These are phyloP conservation scores for Brachylomia viminalis DNA, from an alignment of 2,888 invertebrate genomes.

Conservation along the genomic window DNA sequence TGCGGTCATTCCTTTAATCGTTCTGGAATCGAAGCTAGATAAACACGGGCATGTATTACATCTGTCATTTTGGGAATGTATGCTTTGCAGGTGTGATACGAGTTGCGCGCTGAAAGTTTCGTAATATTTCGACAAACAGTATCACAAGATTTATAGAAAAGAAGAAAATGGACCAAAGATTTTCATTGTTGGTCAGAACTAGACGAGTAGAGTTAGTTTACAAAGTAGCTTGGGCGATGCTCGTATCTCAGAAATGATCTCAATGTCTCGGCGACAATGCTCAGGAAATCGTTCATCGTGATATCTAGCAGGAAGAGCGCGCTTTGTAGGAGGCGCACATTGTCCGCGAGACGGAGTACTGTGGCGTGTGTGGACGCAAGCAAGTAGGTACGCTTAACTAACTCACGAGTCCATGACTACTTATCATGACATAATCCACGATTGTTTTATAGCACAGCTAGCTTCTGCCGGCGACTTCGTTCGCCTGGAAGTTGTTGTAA, in stretches of 20 bases:
- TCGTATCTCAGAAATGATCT: constrained; percentile 64
- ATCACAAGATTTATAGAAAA: not conserved
- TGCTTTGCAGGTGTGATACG: constrained; percentile 28
- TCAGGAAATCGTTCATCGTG: constrained; percentile 85
- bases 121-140: not conserved
- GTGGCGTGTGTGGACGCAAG: constrained; percentile 37
- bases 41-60: constrained; percentile 41
- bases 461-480: no score
- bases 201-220: not conserved
- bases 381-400: constrained; percentile 12
- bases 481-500: no score
- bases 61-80: constrained; percentile 27
- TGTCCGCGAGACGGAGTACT: constrained; percentile 51
- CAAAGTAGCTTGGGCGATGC: constrained; percentile 47
- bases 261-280: constrained; percentile 74
- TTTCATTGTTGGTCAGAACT: not conserved
- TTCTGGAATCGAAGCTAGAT: constrained; percentile 34
- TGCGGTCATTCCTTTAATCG: constrained; percentile 42
- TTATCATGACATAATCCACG: constrained; percentile 41
- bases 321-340: constrained; percentile 74
- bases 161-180: not conserved
- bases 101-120: not conserved
- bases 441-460: constrained; percentile 26
- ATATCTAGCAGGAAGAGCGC: constrained; percentile 82
- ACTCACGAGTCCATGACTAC: constrained; percentile 3